Conservation (phyloP, 2,113 vertebrate species). For the Petrocephalus microphthalmus region DNA sequence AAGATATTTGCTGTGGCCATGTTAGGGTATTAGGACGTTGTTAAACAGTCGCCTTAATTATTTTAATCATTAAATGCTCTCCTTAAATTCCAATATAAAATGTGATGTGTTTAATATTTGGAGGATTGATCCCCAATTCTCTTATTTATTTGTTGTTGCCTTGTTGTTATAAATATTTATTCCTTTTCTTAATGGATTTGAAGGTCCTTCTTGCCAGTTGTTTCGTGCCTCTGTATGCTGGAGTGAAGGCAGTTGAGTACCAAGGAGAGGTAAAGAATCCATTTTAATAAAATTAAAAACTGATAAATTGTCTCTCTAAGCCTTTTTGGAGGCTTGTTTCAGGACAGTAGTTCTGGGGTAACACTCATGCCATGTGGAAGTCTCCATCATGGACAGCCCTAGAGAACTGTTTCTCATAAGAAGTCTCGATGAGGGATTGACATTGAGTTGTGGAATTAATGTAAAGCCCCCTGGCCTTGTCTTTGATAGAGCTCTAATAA, state of each 20-base stretch:
- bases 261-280: constrained; percentile 70
- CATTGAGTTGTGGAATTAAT: constrained; percentile 4
- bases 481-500: neutral
- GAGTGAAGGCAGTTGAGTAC: constrained; percentile 74
- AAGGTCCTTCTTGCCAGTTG: constrained; percentile 84
- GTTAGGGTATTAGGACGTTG: neutral
- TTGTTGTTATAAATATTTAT: neutral
- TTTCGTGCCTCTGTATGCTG: constrained; percentile 79
- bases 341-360: neutral
- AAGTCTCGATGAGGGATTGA: neutral
- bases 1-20: neutral
- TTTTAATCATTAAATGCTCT: neutral
- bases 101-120: neutral
- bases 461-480: neutral
- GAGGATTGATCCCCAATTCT: neutral
- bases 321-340: neutral
- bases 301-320: neutral
- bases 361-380: neutral
- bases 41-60: neutral
- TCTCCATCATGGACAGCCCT: neutral
- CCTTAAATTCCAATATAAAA: neutral
- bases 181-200: neutral
- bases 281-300: neutral
- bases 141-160: neutral
- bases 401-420: neutral